Conservation (phyloP, 2,797 vertebrate species). For the Monodelphis domestica region DNA sequence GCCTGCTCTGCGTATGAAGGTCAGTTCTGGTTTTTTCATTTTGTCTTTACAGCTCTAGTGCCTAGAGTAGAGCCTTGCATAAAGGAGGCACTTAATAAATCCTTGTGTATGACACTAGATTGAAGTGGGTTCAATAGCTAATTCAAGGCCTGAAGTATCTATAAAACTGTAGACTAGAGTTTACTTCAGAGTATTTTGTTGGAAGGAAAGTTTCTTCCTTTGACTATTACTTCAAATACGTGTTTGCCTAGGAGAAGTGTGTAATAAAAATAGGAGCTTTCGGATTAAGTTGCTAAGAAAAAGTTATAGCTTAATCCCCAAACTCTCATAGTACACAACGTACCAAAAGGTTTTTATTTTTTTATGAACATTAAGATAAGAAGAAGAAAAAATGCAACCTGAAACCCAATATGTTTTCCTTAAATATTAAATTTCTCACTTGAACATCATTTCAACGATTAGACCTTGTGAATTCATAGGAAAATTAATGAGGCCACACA, state of each 20-base stretch:
- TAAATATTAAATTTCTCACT: slow-evolving; percentile 37
- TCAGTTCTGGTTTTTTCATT: not conserved
- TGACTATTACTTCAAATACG: slow-evolving; percentile 27
- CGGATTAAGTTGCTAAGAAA: slow-evolving; percentile 30
- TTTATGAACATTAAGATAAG: not conserved
- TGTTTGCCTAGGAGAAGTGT: slow-evolving; percentile 5
- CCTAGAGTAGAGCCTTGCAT: not conserved
- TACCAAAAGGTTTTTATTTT: not conserved
- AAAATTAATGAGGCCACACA: slow-evolving; percentile 48
- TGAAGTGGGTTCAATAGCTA: not conserved
- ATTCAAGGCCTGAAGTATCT: slow-evolving; percentile 3
- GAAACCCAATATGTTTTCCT: not conserved
- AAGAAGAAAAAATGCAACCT: not conserved
- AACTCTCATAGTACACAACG: not conserved
- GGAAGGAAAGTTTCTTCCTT: slow-evolving; percentile 5
- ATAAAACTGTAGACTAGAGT: not conserved
- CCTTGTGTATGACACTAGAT: not conserved
- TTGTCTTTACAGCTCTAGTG: not conserved
- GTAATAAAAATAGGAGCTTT: slow-evolving; percentile 36
- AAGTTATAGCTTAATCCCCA: slow-evolving; percentile 21
- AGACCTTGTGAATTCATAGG: slow-evolving; percentile 47
- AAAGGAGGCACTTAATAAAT: not conserved
- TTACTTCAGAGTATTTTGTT: not conserved
- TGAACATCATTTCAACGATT: slow-evolving; percentile 18
- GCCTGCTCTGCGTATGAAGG: not conserved